A percentile compares a stretch with the other conserved stretches of the same genome.
phyloP scores from a whole-genome alignment of 2,888 invertebrate species.

The Tipula lateralis region DNA sequence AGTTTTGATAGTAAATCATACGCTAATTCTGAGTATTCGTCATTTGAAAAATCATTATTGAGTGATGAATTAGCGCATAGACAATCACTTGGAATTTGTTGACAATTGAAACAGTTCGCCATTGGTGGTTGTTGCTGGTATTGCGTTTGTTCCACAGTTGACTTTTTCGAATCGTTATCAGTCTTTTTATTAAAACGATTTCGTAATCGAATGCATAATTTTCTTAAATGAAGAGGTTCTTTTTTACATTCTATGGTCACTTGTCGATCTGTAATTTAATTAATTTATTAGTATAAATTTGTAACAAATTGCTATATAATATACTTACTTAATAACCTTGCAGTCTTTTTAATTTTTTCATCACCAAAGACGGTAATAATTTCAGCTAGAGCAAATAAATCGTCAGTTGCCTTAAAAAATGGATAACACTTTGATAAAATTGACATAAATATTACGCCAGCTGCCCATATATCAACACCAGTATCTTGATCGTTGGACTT shows the following conservation, averaged over 20 bases:
- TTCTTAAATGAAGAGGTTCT: slow-evolving; percentile 51
- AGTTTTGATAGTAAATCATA: slow-evolving; percentile 67
- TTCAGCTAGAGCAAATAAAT: slow-evolving; percentile 74
- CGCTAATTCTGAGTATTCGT: slow-evolving; percentile 63
- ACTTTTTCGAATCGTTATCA: background rate
- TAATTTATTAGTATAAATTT: background rate
- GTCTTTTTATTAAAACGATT: slow-evolving; percentile 40
- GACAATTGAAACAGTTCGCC: slow-evolving; percentile 44
- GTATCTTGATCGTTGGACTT: slow-evolving; percentile 75
- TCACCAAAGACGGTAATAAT: slow-evolving; percentile 75
- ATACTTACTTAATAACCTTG: slow-evolving; percentile 51
- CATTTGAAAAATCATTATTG: slow-evolving; percentile 41
- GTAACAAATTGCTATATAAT: slow-evolving; percentile 33
- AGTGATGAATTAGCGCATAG: slow-evolving; percentile 45
- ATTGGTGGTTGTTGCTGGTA: background rate
- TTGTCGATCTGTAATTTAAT: slow-evolving; percentile 49
- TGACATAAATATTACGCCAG: slow-evolving; percentile 75
- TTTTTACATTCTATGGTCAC: slow-evolving; percentile 53
- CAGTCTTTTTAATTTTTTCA: slow-evolving; percentile 61
- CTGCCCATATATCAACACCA: slow-evolving; percentile 86
- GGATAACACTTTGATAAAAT: slow-evolving; percentile 76
- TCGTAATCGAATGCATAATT: slow-evolving; percentile 49
- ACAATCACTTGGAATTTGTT: slow-evolving; percentile 47
- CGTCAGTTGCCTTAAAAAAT: slow-evolving; percentile 77
- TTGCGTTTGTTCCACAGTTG: slow-evolving; percentile 1